Evolutionary conservation across 2,888 invertebrate genomes (phyloP).

Genomic region (Drosophila tripunctata): DNA sequence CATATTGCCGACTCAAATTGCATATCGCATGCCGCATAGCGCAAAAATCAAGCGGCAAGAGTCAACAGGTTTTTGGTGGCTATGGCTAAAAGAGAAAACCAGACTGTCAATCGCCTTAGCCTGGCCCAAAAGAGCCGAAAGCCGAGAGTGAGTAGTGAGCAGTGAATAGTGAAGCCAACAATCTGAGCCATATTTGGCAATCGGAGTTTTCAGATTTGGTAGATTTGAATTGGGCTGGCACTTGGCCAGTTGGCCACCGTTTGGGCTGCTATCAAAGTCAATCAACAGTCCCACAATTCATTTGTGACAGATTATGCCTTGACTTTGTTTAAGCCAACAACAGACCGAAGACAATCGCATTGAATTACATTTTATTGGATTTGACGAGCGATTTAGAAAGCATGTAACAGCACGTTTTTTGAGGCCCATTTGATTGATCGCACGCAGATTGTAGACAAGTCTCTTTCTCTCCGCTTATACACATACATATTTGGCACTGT

Average conservation of each 20-base stretch:
- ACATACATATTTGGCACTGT: conserved; percentile 36
- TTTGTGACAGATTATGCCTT: conserved; percentile 76
- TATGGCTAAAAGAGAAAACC: conserved; percentile 63
- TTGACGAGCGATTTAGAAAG: conserved; percentile 63
- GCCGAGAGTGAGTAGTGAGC: conserved; percentile 15
- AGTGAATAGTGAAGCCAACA: too few species aligned
- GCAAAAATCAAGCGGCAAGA: conserved; percentile 14
- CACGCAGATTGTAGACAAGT: conserved; percentile 26
- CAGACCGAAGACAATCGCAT: conserved; percentile 38
- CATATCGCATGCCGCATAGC: conserved; percentile 50
- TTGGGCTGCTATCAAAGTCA: conserved; percentile 61
- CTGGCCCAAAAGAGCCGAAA: conserved; percentile 17
- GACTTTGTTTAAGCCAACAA: conserved; percentile 57
- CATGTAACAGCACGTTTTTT: conserved; percentile 30
- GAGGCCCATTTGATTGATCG: conserved; percentile 60
- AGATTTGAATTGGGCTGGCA: conserved; percentile 63
- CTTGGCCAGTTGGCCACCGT: conserved; percentile 50
- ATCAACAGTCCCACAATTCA: conserved; percentile 69
- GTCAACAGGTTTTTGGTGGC: conserved; percentile 26
- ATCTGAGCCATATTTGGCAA: conserved; percentile 55
- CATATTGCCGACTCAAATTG: conserved; percentile 54
- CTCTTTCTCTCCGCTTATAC: background rate
- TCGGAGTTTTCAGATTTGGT: conserved; percentile 27
- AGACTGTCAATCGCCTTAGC: conserved; percentile 27
- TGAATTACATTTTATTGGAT: conserved; percentile 17